Percentiles rank a stretch among this genome's conserved stretches.
phyloP scores from a whole-genome alignment of 2,113 vertebrate species.

The Tonatia bakeri region DNA sequence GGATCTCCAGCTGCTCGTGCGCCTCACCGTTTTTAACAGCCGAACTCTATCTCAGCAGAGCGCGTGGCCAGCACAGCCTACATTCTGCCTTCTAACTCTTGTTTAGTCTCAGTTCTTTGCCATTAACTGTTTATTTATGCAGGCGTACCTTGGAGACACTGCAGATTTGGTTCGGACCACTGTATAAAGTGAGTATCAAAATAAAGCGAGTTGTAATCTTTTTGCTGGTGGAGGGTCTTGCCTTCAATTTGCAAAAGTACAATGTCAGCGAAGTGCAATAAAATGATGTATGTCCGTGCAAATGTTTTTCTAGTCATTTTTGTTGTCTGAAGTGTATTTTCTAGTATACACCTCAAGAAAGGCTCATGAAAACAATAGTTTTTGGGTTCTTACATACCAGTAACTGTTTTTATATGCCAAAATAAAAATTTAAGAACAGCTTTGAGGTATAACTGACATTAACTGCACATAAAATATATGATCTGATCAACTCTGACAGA shows the following conservation, averaged over 20 bases:
- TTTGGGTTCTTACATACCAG: background rate
- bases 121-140: background rate
- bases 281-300: background rate
- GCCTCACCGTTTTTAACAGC: background rate
- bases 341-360: background rate
- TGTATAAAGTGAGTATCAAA: background rate
- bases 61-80: background rate
- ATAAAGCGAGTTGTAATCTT: background rate
- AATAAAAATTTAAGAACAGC: background rate
- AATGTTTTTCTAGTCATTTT: background rate
- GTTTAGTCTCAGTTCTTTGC: background rate
- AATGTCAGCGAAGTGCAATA: background rate
- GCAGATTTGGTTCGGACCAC: background rate
- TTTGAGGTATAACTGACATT: background rate
- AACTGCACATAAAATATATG: background rate
- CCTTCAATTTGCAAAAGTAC: background rate
- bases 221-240: background rate
- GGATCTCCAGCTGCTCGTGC: background rate
- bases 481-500: background rate
- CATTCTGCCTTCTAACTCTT: background rate
- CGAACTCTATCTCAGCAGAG: background rate
- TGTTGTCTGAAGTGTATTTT: background rate
- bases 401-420: background rate
- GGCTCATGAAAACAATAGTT: background rate
- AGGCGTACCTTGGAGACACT: background rate